Conservation (phyloP, 2,888 invertebrate genomes). For the Cetonia aurata region DNA sequence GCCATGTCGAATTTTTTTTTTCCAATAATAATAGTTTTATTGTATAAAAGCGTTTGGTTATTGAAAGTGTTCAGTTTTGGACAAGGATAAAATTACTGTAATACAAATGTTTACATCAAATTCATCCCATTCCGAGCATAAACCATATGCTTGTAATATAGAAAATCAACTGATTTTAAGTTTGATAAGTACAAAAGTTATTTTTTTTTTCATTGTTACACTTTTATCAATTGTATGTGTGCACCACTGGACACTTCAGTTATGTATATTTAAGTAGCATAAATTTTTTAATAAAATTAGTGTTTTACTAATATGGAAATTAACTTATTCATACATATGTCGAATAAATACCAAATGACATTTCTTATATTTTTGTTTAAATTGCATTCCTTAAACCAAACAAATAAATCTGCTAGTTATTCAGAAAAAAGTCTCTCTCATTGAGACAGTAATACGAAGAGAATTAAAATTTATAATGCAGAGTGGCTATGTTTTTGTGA, state of each 20-base stretch:
- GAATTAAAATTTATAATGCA: too few relatives aligned
- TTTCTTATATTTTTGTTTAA: slow-evolving; percentile 32
- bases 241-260: slow-evolving; percentile 31
- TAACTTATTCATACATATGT: slow-evolving; percentile 29
- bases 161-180: slow-evolving; percentile 17
- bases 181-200: slow-evolving; percentile 27
- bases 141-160: slow-evolving; percentile 34
- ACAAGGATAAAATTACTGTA: slow-evolving; percentile 28
- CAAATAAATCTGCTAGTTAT: neutral
- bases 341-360: slow-evolving; percentile 39
- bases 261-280: slow-evolving; percentile 33
- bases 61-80: slow-evolving; percentile 29
- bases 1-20: slow-evolving; percentile 38
- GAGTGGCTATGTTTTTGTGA: too few relatives aligned
- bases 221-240: slow-evolving; percentile 18
- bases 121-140: slow-evolving; percentile 33
- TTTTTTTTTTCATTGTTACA: neutral
- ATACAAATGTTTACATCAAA: slow-evolving; percentile 31
- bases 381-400: slow-evolving; percentile 6
- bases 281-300: slow-evolving; percentile 22
- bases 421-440: too few relatives aligned
- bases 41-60: slow-evolving; percentile 35
- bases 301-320: slow-evolving; percentile 34
- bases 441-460: too few relatives aligned
- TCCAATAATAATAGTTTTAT: slow-evolving; percentile 29